Conservation (phyloP, 2,113 vertebrate species). For the Synchiropus splendidus region DNA sequence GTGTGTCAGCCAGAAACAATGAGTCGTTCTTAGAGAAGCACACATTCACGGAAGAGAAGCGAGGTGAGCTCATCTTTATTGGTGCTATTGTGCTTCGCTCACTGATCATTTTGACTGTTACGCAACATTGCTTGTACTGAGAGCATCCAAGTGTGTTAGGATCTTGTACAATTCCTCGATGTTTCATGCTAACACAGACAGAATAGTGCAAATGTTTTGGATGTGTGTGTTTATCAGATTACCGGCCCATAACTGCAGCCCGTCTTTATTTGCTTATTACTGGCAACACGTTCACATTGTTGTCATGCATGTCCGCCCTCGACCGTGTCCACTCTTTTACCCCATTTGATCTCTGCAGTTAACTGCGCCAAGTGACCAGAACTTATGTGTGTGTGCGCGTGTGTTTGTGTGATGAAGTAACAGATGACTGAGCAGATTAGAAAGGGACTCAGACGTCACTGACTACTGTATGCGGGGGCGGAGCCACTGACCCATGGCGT, state of each 20-base stretch:
- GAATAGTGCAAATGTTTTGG: slow-evolving; percentile 9
- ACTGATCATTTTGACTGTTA: too few relatives aligned
- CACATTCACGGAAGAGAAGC: too few relatives aligned
- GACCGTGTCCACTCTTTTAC: slow-evolving; percentile 14
- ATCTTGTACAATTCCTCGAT: too few relatives aligned
- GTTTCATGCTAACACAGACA: neutral
- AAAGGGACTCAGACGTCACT: slow-evolving; percentile 10
- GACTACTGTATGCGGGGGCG: slow-evolving; percentile 9
- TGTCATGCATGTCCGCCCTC: slow-evolving; percentile 15
- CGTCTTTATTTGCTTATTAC: slow-evolving; percentile 24
- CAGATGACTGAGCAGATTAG: slow-evolving; percentile 30
- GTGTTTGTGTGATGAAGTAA: neutral
- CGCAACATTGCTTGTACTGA: too few relatives aligned
- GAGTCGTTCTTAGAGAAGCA: too few relatives aligned
- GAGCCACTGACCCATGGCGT: neutral
- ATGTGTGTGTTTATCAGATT: slow-evolving; percentile 9
- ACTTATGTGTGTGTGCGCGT: too few relatives aligned
- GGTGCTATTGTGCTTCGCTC: too few relatives aligned
- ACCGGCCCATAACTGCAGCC: slow-evolving; percentile 9
- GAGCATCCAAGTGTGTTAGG: too few relatives aligned
- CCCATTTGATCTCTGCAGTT: slow-evolving; percentile 12
- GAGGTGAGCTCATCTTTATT: too few relatives aligned
- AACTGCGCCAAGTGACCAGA: neutral
- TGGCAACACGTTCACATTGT: slow-evolving; percentile 8
- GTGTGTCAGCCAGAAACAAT: too few relatives aligned